Conservation (phyloP, 2,797 vertebrate genomes). For the Poecile montanus region DNA sequence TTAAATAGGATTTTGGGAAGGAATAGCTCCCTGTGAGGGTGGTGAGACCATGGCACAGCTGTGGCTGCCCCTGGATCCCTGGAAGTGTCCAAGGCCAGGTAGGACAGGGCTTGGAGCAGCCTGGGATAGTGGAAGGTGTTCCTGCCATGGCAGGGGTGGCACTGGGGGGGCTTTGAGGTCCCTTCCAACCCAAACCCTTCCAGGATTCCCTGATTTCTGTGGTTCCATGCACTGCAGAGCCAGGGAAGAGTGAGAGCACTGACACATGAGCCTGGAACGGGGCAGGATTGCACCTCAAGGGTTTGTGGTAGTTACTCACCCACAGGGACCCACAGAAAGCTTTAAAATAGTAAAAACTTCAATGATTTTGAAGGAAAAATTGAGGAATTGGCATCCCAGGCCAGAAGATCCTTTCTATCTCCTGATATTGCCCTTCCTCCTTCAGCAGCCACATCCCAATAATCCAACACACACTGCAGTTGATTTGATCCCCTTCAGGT, state of each 20-base stretch:
- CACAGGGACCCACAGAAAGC: neutral
- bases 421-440: neutral
- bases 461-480: neutral
- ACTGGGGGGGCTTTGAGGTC: neutral
- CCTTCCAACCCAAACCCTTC: neutral
- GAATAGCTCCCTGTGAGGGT: accelerated
- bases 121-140: neutral
- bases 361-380: neutral
- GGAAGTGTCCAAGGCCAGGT: accelerated
- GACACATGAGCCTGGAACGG: neutral
- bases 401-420: neutral
- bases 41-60: neutral
- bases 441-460: neutral
- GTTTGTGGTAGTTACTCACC: neutral
- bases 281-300: neutral
- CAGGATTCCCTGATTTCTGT: neutral
- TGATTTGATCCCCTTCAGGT: neutral
- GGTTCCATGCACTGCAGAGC: neutral
- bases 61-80: neutral
- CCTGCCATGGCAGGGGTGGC: neutral
- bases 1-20: neutral
- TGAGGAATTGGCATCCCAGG: neutral
- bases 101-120: accelerated
- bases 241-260: neutral
- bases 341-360: neutral